Base-by-base conservation (phyloP, 2,113 vertebrate species). In the Glareola pratincola region DNA sequence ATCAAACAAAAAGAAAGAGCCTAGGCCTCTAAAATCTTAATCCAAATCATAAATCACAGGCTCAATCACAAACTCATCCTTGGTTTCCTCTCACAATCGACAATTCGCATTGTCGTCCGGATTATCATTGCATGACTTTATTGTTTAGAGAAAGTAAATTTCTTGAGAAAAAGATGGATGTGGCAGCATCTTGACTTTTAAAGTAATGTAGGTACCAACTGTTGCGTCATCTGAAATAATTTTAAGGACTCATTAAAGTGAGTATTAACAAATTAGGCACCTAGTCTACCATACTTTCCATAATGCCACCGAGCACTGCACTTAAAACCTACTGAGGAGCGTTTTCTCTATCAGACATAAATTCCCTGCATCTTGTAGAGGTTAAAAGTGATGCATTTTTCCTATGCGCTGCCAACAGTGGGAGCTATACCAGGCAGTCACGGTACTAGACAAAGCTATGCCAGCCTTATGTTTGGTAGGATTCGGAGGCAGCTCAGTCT, bases 401-500 rank as follows among this genome's bases (percentile, higher is more conserved):
- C 47, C 59, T 27, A 8, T 4, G 27, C 1, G 0, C 10, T 89
- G 20, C 12, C 54, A 77, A 63, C 5, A 47, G 8, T 10, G 9
- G 41, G 54, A 90, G 32, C 9, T 68, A 14, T 11, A 79, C 16
- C 21, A 39, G 21, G 19, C 30, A 57, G 50, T 48, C 30, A 30
- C 14, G 72, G 26, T 24, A 36, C 21, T 2, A 51, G 18, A 59
- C 29, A 85, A 78, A 93, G 22, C 26, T 72, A 5, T 17, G 50
- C 24, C 39, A 48, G 19, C 11, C 45, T 39, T 32, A 9, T 0
- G 5, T 60, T 64, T 43, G 10, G 41, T 4, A 60, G 14, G 10
- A 23, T 34, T 20, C 0, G 0, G 34, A 69, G 30, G 48, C 12
- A 56, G 26, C 21, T 71, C 30, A 41, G 0, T 24, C 26, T 71